A percentile compares a stretch with the other conserved stretches of the same genome.
Evolutionary conservation across 2,888 invertebrate species (phyloP).

Genomic region (Campoplex capitator): DNA sequence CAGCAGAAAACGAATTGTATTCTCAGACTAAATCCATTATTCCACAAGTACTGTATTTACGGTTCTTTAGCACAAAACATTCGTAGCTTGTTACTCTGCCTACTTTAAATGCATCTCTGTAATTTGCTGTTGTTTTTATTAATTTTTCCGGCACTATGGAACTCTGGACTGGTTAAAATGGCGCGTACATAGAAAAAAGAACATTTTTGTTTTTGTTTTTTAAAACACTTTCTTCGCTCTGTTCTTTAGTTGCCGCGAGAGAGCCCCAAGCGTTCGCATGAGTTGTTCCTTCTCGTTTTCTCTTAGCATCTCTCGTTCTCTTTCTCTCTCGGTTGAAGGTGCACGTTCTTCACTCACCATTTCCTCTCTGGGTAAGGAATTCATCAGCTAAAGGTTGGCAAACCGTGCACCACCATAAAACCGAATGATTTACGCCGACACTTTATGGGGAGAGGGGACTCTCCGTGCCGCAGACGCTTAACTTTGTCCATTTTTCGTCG

Average conservation of each 20-base stretch:
- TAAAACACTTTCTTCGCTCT: slow-evolving; percentile 42
- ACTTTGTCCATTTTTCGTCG: slow-evolving; percentile 84
- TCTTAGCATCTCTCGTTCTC: background rate
- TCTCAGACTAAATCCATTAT: slow-evolving; percentile 7
- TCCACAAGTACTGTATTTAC: slow-evolving; percentile 20
- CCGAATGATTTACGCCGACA: slow-evolving; percentile 84
- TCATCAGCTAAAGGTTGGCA: slow-evolving; percentile 84
- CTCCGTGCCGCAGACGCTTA: slow-evolving; percentile 79
- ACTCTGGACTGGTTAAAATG: slow-evolving; percentile 47
- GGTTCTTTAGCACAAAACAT: slow-evolving; percentile 20
- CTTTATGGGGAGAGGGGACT: slow-evolving; percentile 79
- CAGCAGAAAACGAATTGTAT: background rate
- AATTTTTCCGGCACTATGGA: slow-evolving; percentile 38
- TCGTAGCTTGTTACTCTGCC: slow-evolving; percentile 31
- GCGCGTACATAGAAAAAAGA: slow-evolving; percentile 31
- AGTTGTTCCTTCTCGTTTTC: background rate
- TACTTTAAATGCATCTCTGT: slow-evolving; percentile 43
- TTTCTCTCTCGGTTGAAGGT: slow-evolving; percentile 49
- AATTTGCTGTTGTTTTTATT: slow-evolving; percentile 47
- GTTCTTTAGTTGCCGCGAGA: slow-evolving; percentile 51
- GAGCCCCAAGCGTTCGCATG: slow-evolving; percentile 52
- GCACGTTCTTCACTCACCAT: slow-evolving; percentile 65
- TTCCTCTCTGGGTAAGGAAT: slow-evolving; percentile 81
- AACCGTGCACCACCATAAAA: slow-evolving; percentile 84
- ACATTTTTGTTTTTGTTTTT: background rate